Evolutionary conservation across 2,888 invertebrate genomes (phyloP), one percentile per base, ranked within the genome.

Genomic region (Patella depressa): DNA sequence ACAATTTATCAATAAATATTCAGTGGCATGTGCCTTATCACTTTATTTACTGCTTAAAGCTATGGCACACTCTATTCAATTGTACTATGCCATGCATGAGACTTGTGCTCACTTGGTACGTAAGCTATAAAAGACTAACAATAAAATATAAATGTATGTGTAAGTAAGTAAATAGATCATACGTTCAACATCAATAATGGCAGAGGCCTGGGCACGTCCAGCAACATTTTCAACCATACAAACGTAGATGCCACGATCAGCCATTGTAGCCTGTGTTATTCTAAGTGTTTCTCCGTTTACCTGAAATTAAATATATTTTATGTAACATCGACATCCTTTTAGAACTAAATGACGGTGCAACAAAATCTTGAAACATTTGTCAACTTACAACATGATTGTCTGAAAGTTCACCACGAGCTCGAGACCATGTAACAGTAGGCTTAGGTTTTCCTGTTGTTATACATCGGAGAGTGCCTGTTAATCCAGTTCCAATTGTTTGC

Each of bases 351-450:
- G 9, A 1, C 9, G 0, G 45, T 45, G 34, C 34, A 1, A 45
- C 45, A 45, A 45, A 45, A 45, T 9, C 45, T 45, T 45, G 45
- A 45, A 74, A 57, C 9, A 57, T 19, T 57, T 17, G 53, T 54
- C 14, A 24, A 54, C 71, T 84, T 90, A 95, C 93, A 89, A 91
- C 90, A 80, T 92, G 91, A 76, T 92, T 91, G 9, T 88, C 75
- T 3, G 91, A 88, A 4, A 93, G 88, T 4, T 93, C 92, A 12
- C 95, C 95, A 85, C 95, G 94, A 76, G 93, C 94, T 93, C 95
- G 96, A 5, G 93, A 94, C 98, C 98, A 99, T 85, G 94, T 95
- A 69, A 98, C 93, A 2, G 93, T 93, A 3, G 96, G 96, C 79
- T 94, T 91, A 0, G 96, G 96, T 54, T 94, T 93, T 71, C 97